Conservation (phyloP, 2,888 invertebrate genomes). For the Zonitis immaculata region DNA sequence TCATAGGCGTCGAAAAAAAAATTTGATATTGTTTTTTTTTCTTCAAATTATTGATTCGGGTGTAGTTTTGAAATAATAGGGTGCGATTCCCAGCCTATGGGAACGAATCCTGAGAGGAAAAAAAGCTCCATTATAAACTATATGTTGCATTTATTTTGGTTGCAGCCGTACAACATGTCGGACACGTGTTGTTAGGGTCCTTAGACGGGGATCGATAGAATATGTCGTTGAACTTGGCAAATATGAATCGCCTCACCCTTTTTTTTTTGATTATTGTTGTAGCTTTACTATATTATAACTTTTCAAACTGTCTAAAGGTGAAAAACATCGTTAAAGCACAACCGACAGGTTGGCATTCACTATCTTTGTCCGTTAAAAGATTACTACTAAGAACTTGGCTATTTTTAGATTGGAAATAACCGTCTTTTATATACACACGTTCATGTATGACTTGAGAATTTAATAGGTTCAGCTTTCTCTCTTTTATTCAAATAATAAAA, state of each 20-base stretch:
- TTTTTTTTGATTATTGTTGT: background rate
- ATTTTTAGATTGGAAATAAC: constrained; percentile 11
- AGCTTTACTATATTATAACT: background rate
- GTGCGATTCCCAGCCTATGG: background rate
- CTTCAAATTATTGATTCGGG: too few relatives aligned
- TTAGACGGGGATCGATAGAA: background rate
- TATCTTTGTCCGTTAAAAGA: background rate
- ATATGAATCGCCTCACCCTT: background rate
- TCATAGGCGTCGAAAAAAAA: background rate
- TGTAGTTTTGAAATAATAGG: background rate
- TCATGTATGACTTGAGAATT: background rate
- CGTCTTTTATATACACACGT: background rate
- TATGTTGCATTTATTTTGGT: background rate
- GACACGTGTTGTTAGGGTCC: background rate
- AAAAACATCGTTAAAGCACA: background rate
- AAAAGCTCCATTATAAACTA: too few relatives aligned
- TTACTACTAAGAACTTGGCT: background rate
- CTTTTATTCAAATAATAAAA: background rate
- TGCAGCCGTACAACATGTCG: background rate
- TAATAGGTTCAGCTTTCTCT: constrained; percentile 15
- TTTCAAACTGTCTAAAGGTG: background rate
- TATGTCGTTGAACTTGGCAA: constrained; percentile 1
- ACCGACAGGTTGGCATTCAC: constrained; percentile 3
- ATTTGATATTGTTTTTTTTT: too few relatives aligned
- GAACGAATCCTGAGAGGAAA: too few relatives aligned